Base-by-base conservation (phyloP, 1,140 invertebrate genomes). In the Agrypnia vestita region DNA sequence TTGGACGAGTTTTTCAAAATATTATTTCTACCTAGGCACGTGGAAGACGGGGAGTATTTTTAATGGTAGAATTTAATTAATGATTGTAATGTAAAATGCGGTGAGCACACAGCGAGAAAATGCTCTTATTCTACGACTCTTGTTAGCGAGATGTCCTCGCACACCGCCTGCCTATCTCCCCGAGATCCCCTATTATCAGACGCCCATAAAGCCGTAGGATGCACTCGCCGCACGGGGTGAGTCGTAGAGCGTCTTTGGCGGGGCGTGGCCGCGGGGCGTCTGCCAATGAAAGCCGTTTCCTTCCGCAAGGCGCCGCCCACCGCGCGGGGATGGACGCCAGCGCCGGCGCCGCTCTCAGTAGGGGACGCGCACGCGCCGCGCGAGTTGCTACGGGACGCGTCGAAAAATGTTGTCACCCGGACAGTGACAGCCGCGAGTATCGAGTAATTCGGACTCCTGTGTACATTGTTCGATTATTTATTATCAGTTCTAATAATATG, bases 361-460 rank as follows among this genome's bases (percentile, higher is more conserved):
- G 62, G 76, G 46, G 61, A 78, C 61, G 61, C 61, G 76, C 76
- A 78, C 76, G 76, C 76, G 76, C 59, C 62, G 59, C 59, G 55
- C 25, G 1, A 35, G 43, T 44, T 13, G 13, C 72, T 19, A 17
- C 53, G 51, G 46, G 9, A 44, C 17, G 9, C 9, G 1, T 51
- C 1, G 49, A n/a, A n/a, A 12, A 51, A 3, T 51, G 11, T 13
- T 13, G 49, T 51, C 11, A 12, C n/a, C 49, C 49, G n/a, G n/a
- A 51, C 11, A 51, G 49, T 51, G 49, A 51, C 49, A 51, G 49
- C 25, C 25, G 6, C 25, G 25, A 35, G 25, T 35, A 35, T 35
- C 25, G 25, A 35, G 25, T 35, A 35, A 3, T 35, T 35, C 6
- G 1, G 25, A n/a, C n/a, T 35, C 25, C 25, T 35, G 25, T 35